phyloP scores from a whole-genome alignment of 2,888 invertebrate genomes.

The Portevinia maculata region DNA sequence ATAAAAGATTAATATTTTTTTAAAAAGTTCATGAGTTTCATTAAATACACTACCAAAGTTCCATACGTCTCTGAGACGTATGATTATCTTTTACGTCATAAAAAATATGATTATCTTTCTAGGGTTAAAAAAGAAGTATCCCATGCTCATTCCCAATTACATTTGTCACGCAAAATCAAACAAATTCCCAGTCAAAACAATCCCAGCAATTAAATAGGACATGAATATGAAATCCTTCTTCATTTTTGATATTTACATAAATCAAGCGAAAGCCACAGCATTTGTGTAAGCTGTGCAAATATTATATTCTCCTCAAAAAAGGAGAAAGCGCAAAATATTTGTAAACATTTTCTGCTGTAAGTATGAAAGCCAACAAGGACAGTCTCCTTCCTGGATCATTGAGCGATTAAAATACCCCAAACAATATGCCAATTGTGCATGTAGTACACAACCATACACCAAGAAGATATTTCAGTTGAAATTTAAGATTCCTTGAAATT shows the following conservation, averaged over 20 bases:
- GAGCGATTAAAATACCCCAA: conserved; percentile 4
- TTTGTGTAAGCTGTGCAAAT: neutral
- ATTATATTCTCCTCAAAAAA: neutral
- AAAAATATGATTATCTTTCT: too few relatives aligned
- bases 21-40: too few relatives aligned
- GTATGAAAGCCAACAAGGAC: conserved; percentile 1
- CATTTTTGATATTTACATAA: neutral
- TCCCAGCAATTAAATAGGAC: conserved; percentile 2
- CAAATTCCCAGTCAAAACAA: neutral
- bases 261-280: neutral
- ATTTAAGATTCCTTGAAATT: neutral
- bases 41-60: too few relatives aligned
- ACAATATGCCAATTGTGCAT: neutral
- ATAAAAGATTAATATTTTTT: too few relatives aligned
- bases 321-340: conserved; percentile 13
- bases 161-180: too few relatives aligned
- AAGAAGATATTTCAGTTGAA: neutral
- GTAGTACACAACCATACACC: neutral
- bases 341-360: conserved; percentile 1
- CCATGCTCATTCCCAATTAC: too few relatives aligned
- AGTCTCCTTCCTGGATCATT: conserved; percentile 5
- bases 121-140: too few relatives aligned
- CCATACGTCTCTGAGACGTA: too few relatives aligned
- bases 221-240: neutral
- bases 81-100: too few relatives aligned